phyloP scores from a whole-genome alignment of 92 coral and sea anemone species.

The Ricordea florida region DNA sequence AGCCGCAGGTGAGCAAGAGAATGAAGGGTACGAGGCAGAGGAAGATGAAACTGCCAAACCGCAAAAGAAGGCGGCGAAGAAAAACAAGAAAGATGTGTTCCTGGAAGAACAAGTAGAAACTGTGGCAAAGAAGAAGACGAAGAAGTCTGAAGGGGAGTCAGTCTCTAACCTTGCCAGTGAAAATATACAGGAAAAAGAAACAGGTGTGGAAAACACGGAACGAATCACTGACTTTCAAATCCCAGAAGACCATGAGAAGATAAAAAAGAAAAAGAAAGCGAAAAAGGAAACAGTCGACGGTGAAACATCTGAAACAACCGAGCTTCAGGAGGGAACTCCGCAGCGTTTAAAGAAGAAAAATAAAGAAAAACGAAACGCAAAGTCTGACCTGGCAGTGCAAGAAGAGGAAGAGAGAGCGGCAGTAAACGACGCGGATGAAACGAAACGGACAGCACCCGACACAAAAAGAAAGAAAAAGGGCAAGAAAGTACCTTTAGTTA shows the following conservation, averaged over 20 bases:
- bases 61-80: background rate
- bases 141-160: background rate
- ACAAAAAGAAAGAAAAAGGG: background rate
- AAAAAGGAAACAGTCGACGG: background rate
- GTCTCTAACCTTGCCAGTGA: background rate
- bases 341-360: background rate
- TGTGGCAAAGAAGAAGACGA: background rate
- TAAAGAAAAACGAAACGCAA: background rate
- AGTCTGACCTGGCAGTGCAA: background rate
- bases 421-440: background rate
- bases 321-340: background rate
- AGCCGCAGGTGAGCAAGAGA: background rate
- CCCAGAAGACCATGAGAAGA: background rate
- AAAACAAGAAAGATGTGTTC: background rate
- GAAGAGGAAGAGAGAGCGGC: background rate
- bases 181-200: background rate
- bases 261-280: constrained; percentile 3
- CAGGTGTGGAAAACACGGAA: background rate
- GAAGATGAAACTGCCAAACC: background rate
- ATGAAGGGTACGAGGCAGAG: background rate
- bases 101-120: background rate
- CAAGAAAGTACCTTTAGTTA: background rate
- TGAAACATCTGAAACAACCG: background rate
- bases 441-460: background rate
- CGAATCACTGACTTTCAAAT: background rate